Evolutionary conservation across 1,140 invertebrate genomes (phyloP), one percentile per base, ranked within the genome.

Genomic region (Maconellicoccus hirsutus): DNA sequence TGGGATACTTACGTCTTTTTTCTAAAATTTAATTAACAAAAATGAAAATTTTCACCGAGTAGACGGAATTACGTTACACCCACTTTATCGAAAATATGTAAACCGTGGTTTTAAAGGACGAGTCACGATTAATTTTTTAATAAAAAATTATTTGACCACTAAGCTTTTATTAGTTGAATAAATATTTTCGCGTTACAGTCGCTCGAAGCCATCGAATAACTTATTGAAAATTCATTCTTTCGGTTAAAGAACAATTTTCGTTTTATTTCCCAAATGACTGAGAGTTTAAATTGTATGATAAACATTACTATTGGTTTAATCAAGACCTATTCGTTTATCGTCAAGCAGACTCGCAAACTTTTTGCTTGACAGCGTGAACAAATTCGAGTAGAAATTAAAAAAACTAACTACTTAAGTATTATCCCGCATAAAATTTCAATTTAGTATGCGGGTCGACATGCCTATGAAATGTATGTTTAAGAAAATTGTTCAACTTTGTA

Each of bases 361-460:
- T 52, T 52, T 19, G 4, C 42, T 16, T 16, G n/a, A 52, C 42
- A 8, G 42, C 42, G 12, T 16, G 42, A 52, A 16, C 42, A 16
- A 16, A 52, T 52, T 52, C 6, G n/a, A 14, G 42, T 52, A 52
- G 42, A 16, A 52, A 52, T 52, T 52, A 52, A 52, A 52, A 52
- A 52, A 8, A 33, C 29, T 19, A 52, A 52, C 42, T 52, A 8
- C 2, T 8, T 33, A 12, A 12, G 12, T 52, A 52, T 52, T 8
- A 52, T 52, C 42, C 42, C 42, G 42, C 42, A 52, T 52, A 52
- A 52, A 52, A 52, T 52, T 52, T 52, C 42, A 52, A 52, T 52
- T 52, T 52, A 52, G 42, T 16, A 52, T 52, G 42, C 42, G 4
- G 42, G 42, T 16, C 42, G n/a, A 52, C 42, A 52, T 16, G 42